phyloP scores from a whole-genome alignment of 2,888 invertebrate genomes.

The Mechanitis mazaeus region DNA sequence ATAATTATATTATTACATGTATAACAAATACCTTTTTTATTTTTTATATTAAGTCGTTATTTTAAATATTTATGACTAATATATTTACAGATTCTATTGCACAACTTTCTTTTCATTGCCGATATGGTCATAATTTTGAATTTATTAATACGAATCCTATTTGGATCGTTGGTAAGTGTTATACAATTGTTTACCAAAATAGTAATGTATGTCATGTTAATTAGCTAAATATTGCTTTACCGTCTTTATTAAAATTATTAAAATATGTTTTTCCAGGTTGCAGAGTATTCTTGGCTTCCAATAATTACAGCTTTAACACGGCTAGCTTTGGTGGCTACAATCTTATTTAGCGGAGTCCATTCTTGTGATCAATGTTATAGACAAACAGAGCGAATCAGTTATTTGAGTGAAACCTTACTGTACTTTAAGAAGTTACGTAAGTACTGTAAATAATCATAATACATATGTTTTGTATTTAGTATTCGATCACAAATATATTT shows the following conservation, averaged over 20 bases:
- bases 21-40: too few relatives aligned
- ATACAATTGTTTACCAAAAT: neutral
- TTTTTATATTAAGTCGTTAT: too few relatives aligned
- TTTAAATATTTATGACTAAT: neutral
- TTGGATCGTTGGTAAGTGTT: conserved; percentile 27
- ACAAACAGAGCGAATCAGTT: conserved; percentile 17
- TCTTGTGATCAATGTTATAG: conserved; percentile 23
- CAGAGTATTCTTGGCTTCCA: conserved; percentile 1
- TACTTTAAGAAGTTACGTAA: conserved; percentile 21
- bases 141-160: conserved; percentile 23
- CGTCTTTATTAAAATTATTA: too few relatives aligned
- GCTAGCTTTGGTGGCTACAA: conserved; percentile 5
- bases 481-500: too few relatives aligned
- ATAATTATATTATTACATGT: too few relatives aligned
- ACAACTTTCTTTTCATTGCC: conserved; percentile 18
- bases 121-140: conserved; percentile 26
- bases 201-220: too few relatives aligned
- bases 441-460: neutral
- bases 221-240: too few relatives aligned
- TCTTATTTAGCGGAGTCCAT: conserved; percentile 12
- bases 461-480: too few relatives aligned
- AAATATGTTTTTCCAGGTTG: neutral
- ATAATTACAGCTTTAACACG: conserved; percentile 17
- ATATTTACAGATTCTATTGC: conserved; percentile 24
- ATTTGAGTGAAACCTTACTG: conserved; percentile 17